Base-by-base conservation (phyloP, 2,888 invertebrate genomes). In the Apamea anceps region DNA sequence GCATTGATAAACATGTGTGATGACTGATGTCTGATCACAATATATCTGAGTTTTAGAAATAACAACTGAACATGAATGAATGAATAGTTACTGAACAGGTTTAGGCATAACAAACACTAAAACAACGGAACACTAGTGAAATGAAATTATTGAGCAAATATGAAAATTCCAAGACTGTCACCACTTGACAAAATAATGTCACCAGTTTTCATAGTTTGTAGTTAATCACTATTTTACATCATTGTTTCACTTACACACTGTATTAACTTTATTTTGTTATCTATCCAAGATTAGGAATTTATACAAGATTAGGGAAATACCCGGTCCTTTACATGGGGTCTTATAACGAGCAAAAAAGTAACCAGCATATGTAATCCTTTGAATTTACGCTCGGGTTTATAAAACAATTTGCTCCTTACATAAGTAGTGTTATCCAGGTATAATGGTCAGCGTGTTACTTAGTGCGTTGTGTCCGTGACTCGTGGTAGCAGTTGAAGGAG, bases 401-500 rank as follows among this genome's bases (percentile, higher is more conserved):
- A 28, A 21, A 45, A 54, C 25, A n/a, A 3, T 45, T 42, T 13
- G 18, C 32, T 65, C 18, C 54, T 78, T 63, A 42, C 28, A 42
- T 42, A 42, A 42, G 37, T 18, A 48, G 28, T n/a, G 10, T 45
- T 25, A 57, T n/a, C 15, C 45, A 32, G 48, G 18, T 71, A 32
- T 48, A n/a, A 32, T 15, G 62, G 42, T 45, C 42, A 45, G 54
- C 25, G 54, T 37, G 25, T 51, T n/a, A 67, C 42, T 72, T 28
- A 71, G 28, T 60, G 48, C 28, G 45, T 21, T n/a, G 45, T 63
- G 54, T 18, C 28, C 13, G 42, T 7, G 54, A 45, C n/a, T 32
- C 71, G 60, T 8, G 67, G 68, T 54, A 28, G 66, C 42, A 12
- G n/a, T 51, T 7, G 45, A 8, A 42, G 72, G 79, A 75, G 76